Conservation (phyloP, 1,140 invertebrate species). For the Asobara japonica region DNA sequence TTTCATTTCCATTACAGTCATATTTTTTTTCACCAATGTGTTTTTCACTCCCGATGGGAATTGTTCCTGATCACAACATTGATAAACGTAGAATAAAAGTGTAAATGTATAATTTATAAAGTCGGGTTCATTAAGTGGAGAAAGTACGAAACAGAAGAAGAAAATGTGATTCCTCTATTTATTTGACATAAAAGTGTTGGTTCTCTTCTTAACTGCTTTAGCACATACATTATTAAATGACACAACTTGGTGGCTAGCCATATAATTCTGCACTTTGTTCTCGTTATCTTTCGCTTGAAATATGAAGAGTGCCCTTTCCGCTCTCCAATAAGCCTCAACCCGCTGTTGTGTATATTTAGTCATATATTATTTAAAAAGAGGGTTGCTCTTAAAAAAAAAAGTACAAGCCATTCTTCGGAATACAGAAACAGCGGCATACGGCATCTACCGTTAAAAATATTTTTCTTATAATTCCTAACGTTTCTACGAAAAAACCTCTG, state of each 20-base stretch:
- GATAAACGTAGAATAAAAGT: conserved; percentile 16
- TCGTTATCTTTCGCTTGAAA: conserved; percentile 25
- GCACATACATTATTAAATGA: not conserved
- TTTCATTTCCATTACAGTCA: conserved; percentile 23
- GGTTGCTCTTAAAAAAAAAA: conserved; percentile 13
- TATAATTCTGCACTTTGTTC: conserved; percentile 11
- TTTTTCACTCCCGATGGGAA: not conserved
- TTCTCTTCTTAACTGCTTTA: conserved; percentile 8
- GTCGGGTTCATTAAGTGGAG: not conserved
- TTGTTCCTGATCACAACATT: conserved; percentile 9
- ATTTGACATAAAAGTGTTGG: not conserved
- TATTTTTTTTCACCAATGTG: conserved; percentile 15
- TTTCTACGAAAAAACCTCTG: too few relatives aligned
- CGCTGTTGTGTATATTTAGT: not conserved
- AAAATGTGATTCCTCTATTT: not conserved
- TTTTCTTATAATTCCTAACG: not conserved
- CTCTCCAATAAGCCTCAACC: not conserved
- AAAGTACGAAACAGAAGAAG: not conserved
- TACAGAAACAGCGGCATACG: not conserved
- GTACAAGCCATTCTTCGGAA: conserved; percentile 19
- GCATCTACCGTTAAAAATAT: not conserved
- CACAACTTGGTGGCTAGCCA: not conserved
- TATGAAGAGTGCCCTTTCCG: conserved; percentile 7
- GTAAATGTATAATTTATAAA: too few relatives aligned
- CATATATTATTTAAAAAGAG: conserved; percentile 20